Percentiles rank a stretch among this genome's conserved stretches.
These are phyloP conservation scores for Opisthocomus hoazin DNA, from an alignment of 2,113 vertebrate species.

Conservation along the genomic window DNA sequence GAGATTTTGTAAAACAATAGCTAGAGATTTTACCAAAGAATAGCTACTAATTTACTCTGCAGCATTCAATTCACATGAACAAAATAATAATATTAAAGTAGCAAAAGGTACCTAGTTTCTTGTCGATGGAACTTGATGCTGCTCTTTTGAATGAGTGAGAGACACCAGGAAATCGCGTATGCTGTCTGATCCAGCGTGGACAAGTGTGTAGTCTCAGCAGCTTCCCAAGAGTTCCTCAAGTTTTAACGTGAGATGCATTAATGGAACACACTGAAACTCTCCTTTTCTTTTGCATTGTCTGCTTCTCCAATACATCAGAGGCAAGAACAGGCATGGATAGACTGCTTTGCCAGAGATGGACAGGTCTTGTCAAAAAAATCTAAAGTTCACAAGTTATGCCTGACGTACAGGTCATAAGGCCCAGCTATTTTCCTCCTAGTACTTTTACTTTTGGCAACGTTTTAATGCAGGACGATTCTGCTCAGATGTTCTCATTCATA, in stretches of 20 bases:
- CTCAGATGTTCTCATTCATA: not conserved
- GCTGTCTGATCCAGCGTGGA: not conserved
- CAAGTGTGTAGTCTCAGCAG: not conserved
- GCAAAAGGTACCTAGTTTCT: not conserved
- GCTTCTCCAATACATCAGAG: not conserved
- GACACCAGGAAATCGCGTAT: not conserved
- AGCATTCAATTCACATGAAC: not conserved
- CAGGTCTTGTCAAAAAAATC: not conserved
- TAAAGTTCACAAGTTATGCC: not conserved
- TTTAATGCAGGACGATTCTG: constrained; percentile 39
- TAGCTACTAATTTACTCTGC: not conserved
- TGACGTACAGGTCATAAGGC: not conserved
- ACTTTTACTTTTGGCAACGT: constrained; percentile 6
- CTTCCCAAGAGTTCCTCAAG: not conserved
- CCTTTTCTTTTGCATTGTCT: not conserved
- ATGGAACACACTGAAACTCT: not conserved
- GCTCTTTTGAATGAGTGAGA: not conserved
- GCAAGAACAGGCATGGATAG: constrained; percentile 1
- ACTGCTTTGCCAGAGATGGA: constrained; percentile 36
- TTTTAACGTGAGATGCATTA: not conserved
- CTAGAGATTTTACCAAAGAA: not conserved
- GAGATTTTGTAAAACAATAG: not conserved
- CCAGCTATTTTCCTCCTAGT: not conserved
- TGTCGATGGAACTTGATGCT: not conserved
- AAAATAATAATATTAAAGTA: not conserved